phyloP scores from a whole-genome alignment of 2,113 vertebrate species.

The Microcebus lehilahytsara region DNA sequence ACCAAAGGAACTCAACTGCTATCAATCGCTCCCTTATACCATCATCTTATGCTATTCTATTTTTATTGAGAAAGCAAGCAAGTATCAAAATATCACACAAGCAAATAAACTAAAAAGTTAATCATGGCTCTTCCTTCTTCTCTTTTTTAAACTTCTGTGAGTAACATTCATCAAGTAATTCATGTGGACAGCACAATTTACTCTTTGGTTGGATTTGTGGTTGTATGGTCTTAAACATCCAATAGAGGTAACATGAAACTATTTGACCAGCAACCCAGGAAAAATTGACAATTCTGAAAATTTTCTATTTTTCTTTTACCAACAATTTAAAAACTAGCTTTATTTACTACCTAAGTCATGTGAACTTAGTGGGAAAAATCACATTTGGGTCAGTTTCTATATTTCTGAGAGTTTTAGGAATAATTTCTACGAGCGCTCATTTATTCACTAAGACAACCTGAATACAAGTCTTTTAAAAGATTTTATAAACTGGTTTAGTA shows the following conservation, averaged over 20 bases:
- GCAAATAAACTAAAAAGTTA: neutral
- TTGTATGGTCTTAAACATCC: neutral
- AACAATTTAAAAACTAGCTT: neutral
- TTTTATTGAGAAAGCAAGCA: neutral
- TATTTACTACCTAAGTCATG: neutral
- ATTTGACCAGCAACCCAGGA: neutral
- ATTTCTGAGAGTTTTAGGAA: neutral
- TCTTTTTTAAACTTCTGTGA: neutral
- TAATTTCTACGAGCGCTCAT: neutral
- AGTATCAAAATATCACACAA: neutral
- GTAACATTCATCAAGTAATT: neutral
- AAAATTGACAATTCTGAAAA: neutral
- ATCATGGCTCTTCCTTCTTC: neutral
- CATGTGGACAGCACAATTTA: neutral
- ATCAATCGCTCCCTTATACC: neutral
- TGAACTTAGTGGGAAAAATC: neutral
- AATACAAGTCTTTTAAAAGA: neutral
- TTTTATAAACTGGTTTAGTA: neutral
- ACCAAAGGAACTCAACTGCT: neutral
- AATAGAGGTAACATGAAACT: neutral
- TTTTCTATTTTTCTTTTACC: neutral
- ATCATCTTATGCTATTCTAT: neutral
- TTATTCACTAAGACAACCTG: neutral
- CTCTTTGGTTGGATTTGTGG: neutral
- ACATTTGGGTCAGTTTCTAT: neutral